Percentiles rank a stretch among this genome's conserved stretches.
Evolutionary conservation across 2,113 vertebrate genomes (phyloP).

Genomic region (Cyanoliseus patagonus): DNA sequence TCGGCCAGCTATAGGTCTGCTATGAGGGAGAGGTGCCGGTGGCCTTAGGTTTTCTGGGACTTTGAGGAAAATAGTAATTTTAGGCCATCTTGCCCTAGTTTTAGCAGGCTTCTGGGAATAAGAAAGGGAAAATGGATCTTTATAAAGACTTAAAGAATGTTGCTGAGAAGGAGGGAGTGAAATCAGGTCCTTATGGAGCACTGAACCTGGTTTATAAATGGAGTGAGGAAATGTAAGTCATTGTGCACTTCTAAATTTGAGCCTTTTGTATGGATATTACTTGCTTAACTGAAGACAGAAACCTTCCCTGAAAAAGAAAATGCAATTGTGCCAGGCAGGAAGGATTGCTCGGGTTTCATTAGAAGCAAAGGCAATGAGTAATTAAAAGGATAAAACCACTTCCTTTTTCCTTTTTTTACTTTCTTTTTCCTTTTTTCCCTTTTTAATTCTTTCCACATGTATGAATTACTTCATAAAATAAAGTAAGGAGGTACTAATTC

Average conservation of each 20-base stretch:
- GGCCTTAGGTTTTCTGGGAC: slow-evolving; percentile 25
- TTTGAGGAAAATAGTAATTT: slow-evolving; percentile 64
- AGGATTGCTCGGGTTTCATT: not conserved
- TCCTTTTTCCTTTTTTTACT: not conserved
- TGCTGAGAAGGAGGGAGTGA: slow-evolving; percentile 21
- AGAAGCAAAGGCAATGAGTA: not conserved
- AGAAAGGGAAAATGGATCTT: slow-evolving; percentile 59
- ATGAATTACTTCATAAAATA: not conserved
- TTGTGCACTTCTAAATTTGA: slow-evolving; percentile 42
- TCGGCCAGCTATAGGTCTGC: not conserved
- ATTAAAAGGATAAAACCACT: not conserved
- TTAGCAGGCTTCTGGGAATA: slow-evolving; percentile 64
- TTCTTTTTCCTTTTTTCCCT: not conserved
- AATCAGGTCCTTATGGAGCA: slow-evolving; percentile 30
- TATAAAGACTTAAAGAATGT: slow-evolving; percentile 50
- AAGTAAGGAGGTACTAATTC: not conserved
- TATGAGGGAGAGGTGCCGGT: not conserved
- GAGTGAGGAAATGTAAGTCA: slow-evolving; percentile 35
- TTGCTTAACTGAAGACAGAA: slow-evolving; percentile 32
- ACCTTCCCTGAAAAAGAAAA: slow-evolving; percentile 36
- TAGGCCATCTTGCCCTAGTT: slow-evolving; percentile 61
- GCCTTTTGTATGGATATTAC: slow-evolving; percentile 45
- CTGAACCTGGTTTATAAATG: slow-evolving; percentile 40
- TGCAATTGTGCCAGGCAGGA: not conserved
- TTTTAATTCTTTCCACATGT: not conserved